A percentile compares a stretch with the other conserved stretches of the same genome.
Conservation (phyloP, 1,140 invertebrate genomes). For the Nebria ingens region DNA sequence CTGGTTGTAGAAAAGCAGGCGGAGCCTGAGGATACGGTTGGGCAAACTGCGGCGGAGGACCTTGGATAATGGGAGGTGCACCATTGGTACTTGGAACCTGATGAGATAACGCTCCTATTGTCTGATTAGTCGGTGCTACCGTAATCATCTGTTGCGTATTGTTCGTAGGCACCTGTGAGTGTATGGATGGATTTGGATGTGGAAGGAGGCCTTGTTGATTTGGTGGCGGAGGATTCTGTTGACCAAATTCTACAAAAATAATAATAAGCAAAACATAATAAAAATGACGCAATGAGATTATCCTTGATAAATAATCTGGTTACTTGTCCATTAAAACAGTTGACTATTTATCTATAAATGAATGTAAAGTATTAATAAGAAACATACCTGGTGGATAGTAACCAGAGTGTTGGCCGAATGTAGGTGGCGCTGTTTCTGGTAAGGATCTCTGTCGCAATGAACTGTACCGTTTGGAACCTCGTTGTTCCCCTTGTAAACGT, state of each 20-base stretch:
- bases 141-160: not conserved
- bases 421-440: constrained; percentile 28
- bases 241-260: constrained; percentile 25
- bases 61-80: constrained; percentile 20
- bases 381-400: constrained; percentile 30
- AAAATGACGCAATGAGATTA: too few species aligned
- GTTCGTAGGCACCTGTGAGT: constrained; percentile 13
- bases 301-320: too few species aligned
- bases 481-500: constrained; percentile 37
- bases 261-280: too few species aligned
- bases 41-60: constrained; percentile 21
- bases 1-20: constrained; percentile 20
- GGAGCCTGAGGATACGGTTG: constrained; percentile 22
- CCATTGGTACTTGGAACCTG: not conserved
- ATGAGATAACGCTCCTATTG: not conserved
- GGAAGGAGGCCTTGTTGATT: constrained; percentile 19
- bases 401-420: constrained; percentile 19
- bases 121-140: not conserved
- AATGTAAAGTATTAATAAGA: not conserved
- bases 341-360: too few species aligned
- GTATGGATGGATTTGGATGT: constrained; percentile 14
- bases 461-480: constrained; percentile 43
- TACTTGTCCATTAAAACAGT: too few species aligned
- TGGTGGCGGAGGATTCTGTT: constrained; percentile 19
- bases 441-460: constrained; percentile 40